Conservation (phyloP, 2,113 vertebrate genomes). For the Isurus oxyrinchus region DNA sequence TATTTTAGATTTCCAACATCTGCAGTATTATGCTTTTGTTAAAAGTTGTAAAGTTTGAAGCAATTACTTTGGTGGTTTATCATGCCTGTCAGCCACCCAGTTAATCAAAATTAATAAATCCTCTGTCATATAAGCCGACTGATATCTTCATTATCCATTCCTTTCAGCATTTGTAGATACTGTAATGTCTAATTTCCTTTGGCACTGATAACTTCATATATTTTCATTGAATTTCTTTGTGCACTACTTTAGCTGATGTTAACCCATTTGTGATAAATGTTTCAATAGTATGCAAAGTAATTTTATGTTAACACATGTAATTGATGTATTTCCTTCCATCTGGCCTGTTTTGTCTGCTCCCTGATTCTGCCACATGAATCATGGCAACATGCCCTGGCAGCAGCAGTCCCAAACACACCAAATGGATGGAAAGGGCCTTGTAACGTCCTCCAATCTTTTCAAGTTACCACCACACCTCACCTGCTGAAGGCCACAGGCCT, state of each 20-base stretch:
- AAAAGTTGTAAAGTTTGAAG: neutral
- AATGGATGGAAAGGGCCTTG: neutral
- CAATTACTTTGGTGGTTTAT: neutral
- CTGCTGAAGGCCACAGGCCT: neutral
- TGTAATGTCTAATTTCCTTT: neutral
- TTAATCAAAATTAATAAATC: neutral
- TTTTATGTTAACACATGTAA: neutral
- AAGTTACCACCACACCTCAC: neutral
- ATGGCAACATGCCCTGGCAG: neutral
- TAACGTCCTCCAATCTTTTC: neutral
- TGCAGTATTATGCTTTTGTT: too few species aligned
- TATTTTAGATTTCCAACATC: neutral
- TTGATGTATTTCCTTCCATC: neutral
- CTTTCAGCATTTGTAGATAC: neutral
- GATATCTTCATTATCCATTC: neutral
- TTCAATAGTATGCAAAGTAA: neutral
- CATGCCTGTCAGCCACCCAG: neutral
- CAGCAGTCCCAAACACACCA: neutral
- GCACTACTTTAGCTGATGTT: neutral
- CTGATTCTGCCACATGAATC: neutral
- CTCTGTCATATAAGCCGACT: too few species aligned
- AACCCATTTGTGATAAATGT: neutral
- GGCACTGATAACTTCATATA: neutral
- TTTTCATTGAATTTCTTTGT: neutral
- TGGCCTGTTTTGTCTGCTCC: neutral